phyloP scores from a whole-genome alignment of 2,113 vertebrate genomes.

The Dermatemys mawii region DNA sequence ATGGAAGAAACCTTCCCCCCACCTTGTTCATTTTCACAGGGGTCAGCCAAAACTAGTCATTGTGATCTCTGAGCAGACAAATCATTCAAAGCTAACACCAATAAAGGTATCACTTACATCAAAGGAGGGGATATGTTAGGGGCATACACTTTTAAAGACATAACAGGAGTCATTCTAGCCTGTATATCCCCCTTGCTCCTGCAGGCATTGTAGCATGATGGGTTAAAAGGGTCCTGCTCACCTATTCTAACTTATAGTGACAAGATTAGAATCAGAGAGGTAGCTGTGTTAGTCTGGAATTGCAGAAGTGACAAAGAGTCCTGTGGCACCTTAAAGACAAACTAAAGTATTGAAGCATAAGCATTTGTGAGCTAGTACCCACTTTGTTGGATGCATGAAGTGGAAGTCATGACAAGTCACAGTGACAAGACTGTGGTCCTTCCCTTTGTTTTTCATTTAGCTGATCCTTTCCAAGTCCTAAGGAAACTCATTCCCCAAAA shows the following conservation, averaged over 20 bases:
- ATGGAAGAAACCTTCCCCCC: not conserved
- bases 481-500: not conserved
- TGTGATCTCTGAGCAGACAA: accelerated
- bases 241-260: not conserved
- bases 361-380: too few species aligned
- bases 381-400: too few species aligned
- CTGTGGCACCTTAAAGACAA: too few species aligned
- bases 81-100: not conserved
- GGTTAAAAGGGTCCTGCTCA: not conserved
- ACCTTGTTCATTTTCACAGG: accelerated
- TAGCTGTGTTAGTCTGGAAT: too few species aligned
- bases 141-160: not conserved
- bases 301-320: too few species aligned
- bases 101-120: not conserved
- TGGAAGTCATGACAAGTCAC: too few species aligned
- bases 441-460: not conserved
- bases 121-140: too few species aligned
- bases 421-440: not conserved
- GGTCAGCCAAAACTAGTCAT: accelerated
- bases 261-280: too few species aligned
- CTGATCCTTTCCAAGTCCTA: not conserved
- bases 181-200: not conserved
- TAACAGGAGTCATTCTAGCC: not conserved
- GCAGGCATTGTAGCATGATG: not conserved
- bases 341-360: too few species aligned